These are phyloP conservation scores for Buceros bicornis DNA, from an alignment of 2,797 vertebrate genomes.

Conservation along the genomic window DNA sequence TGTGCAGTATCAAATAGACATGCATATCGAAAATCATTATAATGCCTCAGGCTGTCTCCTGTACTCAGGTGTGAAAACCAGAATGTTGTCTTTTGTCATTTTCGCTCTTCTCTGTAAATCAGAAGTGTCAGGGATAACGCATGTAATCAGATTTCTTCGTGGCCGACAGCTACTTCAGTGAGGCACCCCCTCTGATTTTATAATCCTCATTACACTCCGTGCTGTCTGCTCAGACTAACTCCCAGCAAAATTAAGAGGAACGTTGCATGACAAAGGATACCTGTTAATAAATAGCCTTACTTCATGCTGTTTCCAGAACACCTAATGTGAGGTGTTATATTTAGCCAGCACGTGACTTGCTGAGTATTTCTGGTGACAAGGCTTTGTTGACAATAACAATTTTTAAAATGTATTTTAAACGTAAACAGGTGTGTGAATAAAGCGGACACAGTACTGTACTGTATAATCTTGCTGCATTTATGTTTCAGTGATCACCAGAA, in stretches of 20 bases:
- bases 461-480: not conserved
- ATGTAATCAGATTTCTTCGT: constrained; percentile 49
- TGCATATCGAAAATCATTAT: not conserved
- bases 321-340: not conserved
- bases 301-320: not conserved
- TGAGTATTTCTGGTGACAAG: not conserved
- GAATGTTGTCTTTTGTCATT: constrained; percentile 35
- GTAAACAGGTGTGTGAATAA: not conserved
- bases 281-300: not conserved
- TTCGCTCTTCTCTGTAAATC: constrained; percentile 34
- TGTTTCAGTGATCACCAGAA: not conserved
- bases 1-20: not conserved
- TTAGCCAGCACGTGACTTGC: not conserved
- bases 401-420: constrained; percentile 4
- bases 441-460: not conserved
- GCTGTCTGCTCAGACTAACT: not conserved
- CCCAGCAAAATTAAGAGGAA: not conserved
- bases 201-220: not conserved
- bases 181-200: not conserved
- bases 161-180: not conserved
- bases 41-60: not conserved
- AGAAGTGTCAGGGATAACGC: constrained; percentile 24
- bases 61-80: constrained; percentile 34
- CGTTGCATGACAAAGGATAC: not conserved
- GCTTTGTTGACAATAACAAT: not conserved